Percentiles rank a stretch among this genome's conserved stretches.
Evolutionary conservation across 2,113 vertebrate genomes (phyloP).

Genomic region (Barnardius zonarius): DNA sequence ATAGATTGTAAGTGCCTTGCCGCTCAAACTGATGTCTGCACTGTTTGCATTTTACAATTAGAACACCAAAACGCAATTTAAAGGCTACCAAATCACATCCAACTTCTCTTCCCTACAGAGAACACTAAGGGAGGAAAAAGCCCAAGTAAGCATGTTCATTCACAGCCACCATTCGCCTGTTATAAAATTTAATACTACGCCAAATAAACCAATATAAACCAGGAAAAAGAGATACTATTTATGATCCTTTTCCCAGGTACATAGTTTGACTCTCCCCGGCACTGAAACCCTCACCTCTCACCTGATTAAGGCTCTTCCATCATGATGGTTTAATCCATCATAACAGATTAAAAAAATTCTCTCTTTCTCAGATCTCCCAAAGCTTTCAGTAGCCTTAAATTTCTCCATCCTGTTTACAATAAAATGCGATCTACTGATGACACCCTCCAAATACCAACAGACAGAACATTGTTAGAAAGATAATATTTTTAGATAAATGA

Average conservation of each 20-base stretch:
- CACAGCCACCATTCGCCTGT: not conserved
- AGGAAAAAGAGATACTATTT: not conserved
- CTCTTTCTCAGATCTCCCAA: not conserved
- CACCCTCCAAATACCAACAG: not conserved
- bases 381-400: not conserved
- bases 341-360: not conserved
- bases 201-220: not conserved
- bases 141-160: not conserved
- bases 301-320: not conserved
- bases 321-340: not conserved
- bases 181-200: not conserved
- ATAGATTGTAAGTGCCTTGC: not conserved
- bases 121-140: not conserved
- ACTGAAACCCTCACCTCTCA: not conserved
- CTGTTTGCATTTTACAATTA: not conserved
- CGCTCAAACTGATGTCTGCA: not conserved
- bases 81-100: not conserved
- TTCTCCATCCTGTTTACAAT: not conserved
- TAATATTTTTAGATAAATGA: not conserved
- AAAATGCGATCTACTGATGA: not conserved
- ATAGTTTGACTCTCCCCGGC: not conserved
- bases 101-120: not conserved
- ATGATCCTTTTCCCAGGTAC: not conserved
- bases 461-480: not conserved
- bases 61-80: not conserved